Base-by-base conservation (phyloP, 1,140 invertebrate genomes). In the Helicorthomorpha holstii region DNA sequence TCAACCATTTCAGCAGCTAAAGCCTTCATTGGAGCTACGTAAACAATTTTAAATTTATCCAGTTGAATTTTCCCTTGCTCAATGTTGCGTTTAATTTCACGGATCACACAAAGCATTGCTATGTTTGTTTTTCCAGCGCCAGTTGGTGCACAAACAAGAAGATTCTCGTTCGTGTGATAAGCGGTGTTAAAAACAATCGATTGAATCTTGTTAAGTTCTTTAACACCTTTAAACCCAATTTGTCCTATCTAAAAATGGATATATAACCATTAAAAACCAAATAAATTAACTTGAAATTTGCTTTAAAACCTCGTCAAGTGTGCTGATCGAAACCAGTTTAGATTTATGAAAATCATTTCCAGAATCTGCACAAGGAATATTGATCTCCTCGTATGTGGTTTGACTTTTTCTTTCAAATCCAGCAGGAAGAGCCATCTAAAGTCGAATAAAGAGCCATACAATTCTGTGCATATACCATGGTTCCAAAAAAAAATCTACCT, bases 11-110 rank as follows among this genome's bases (percentile, higher is more conserved):
- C 96, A 27, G 92, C 81, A 1, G 95, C 95, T 21, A 99, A 67
- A 1, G 96, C 95, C 73, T 98, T 99, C 95, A 99, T 99, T 10
- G 96, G 96, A 1, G 94, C 93, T 51, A 98, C 85, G 69, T 99
- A 99, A 21, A 99, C 84, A 60, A 99, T 94, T 80, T 98, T 98
- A 66, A 98, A 98, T 60, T 91, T 79, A 70, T 95, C 81, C 63
- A 83, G 86, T 67, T 83, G 79, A 51, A 97, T 83, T 2, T 86
- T 68, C 50, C 78, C 78, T 54, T 81, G 73, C 55, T 81, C 76
- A 46, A 92, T 80, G 62, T 95, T 81, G 54, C 85, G 79, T 57
- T 83, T 82, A 12, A 98, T 80, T 60, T 91, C 83, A 69, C 94
- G 84, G 0, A 96, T 73, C 41, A 98, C 81, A 3, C 87, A 78